Conservation (phyloP, 2,113 vertebrate genomes). For the Eulacestoma nigropectus region DNA sequence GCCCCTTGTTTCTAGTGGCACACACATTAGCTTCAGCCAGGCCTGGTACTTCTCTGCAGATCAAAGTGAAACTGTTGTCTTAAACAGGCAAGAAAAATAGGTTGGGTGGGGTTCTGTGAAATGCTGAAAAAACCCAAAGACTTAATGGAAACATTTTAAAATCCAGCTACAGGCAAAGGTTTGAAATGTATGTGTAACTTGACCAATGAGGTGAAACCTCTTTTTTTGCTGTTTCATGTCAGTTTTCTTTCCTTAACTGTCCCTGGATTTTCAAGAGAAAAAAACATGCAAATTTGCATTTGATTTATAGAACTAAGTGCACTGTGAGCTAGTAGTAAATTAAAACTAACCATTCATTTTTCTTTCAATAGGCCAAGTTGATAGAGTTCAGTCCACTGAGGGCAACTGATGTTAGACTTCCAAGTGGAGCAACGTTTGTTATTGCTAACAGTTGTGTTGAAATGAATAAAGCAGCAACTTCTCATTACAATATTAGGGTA, state of each 20-base stretch:
- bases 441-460: conserved; percentile 94
- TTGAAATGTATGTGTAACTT: conserved; percentile 17
- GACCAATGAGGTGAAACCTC: conserved; percentile 9
- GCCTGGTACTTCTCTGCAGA: conserved; percentile 38
- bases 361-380: conserved; percentile 86
- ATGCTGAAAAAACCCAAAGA: conserved; percentile 26
- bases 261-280: conserved; percentile 6
- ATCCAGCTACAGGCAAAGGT: background rate
- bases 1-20: conserved; percentile 1
- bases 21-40: conserved; percentile 1
- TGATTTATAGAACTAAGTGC: conserved; percentile 48
- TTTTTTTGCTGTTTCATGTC: conserved; percentile 45
- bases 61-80: conserved; percentile 56
- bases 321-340: conserved; percentile 45
- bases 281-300: conserved; percentile 35
- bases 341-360: conserved; percentile 50
- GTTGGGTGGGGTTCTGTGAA: conserved; percentile 32
- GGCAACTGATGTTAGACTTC: conserved; percentile 89
- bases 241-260: background rate
- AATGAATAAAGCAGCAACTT: conserved; percentile 96
- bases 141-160: conserved; percentile 51
- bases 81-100: conserved; percentile 55
- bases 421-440: conserved; percentile 87
- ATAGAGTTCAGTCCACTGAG: conserved; percentile 92
- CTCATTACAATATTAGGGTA: conserved; percentile 94